phyloP scores from a whole-genome alignment of 2,797 vertebrate genomes.

The Alectoris magna region DNA sequence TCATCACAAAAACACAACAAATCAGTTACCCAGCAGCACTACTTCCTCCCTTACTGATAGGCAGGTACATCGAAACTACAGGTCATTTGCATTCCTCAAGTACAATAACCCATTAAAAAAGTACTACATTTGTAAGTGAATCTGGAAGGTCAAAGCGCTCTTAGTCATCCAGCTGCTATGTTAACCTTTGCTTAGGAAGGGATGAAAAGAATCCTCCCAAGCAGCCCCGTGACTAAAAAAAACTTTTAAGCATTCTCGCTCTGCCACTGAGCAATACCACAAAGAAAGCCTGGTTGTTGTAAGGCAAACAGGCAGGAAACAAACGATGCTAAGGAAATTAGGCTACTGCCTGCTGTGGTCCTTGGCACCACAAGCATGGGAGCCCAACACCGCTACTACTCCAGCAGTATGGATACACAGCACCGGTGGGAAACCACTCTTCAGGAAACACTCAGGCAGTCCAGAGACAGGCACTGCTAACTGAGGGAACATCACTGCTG shows the following conservation, averaged over 20 bases:
- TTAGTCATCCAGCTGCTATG: neutral
- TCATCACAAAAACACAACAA: neutral
- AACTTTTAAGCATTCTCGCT: neutral
- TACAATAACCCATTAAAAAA: neutral
- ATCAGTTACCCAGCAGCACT: neutral
- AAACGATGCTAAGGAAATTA: neutral
- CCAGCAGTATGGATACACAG: neutral
- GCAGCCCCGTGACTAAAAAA: neutral
- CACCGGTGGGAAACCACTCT: neutral
- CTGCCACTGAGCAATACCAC: accelerated
- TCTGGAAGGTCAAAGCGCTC: neutral
- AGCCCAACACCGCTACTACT: neutral
- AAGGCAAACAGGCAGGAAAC: neutral
- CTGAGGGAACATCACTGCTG: neutral
- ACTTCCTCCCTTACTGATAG: neutral
- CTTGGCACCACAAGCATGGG: neutral
- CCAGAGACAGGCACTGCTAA: neutral
- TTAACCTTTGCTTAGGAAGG: neutral
- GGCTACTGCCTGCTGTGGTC: neutral
- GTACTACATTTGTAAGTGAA: neutral
- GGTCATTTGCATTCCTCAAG: neutral
- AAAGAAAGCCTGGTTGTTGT: neutral
- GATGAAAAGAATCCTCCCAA: neutral
- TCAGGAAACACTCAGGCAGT: neutral
- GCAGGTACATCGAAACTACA: neutral